Evolutionary conservation across 2,888 invertebrate species (phyloP), one percentile per base, ranked within the genome.

Genomic region (Agrotis segetum): DNA sequence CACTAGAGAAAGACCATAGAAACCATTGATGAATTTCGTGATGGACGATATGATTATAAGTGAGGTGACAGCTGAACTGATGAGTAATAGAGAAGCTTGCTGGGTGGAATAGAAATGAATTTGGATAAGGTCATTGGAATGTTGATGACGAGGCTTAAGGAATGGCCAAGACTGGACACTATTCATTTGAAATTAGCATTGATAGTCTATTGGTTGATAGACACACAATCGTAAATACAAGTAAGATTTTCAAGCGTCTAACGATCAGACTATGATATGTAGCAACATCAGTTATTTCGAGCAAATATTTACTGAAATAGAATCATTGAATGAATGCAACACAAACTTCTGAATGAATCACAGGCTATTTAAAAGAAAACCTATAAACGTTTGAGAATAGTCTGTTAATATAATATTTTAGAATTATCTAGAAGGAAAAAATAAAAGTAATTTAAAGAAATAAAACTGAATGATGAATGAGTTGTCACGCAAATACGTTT

Each of bases 401-500:
- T 6, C 46, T 14, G 19, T 74, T 50, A 19, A n/a, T 6, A 14
- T 14, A 19, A 19, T 40, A n/a, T n/a, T 40, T 40, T 34, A 59
- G 47, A 61, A 63, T 44, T 3, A 17, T 63, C 50, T 53, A 49
- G 50, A 71, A 63, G 49, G 19, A 46, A 65, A 61, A 68, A 50
- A 19, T 9, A 49, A n/a, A 24, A 14, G n/a, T 24, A 29, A 21
- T 67, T 60, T 49, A 16, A 47, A 21, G 11, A 71, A 21, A 61
- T 74, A 74, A 70, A 16, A 16, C 5, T 46, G 5, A 70, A 55
- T 71, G 63, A n/a, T 64, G 59, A 79, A 79, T 79, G 72, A 74
- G 55, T 58, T 52, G 19, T 64, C 71, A 60, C 62, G 67, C 74
- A 77, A 74, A 79, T 74, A 67, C 40, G 29, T 61, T 52, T 62